A percentile compares a stretch with the other conserved stretches of the same genome.
These are phyloP conservation scores for Apis florea DNA, from an alignment of 1,140 invertebrate species.

Conservation along the genomic window DNA sequence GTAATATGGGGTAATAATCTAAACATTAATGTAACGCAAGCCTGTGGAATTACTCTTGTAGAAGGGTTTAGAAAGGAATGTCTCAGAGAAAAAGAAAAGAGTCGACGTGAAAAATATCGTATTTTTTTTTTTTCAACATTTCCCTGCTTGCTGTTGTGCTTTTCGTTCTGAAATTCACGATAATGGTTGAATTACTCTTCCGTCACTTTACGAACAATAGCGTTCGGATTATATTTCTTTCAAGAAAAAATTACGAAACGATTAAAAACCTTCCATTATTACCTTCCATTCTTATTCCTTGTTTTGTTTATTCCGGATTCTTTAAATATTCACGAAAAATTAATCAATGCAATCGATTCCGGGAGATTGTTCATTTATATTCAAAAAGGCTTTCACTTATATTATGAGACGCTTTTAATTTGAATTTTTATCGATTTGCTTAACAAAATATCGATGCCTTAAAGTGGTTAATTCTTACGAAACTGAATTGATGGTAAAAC, in stretches of 20 bases:
- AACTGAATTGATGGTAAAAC: too few relatives aligned
- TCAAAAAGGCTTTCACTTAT: not conserved
- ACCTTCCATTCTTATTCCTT: too few relatives aligned
- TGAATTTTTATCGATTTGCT: not conserved
- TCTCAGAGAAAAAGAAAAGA: constrained; percentile 9
- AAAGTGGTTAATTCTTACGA: too few relatives aligned
- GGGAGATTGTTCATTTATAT: too few relatives aligned
- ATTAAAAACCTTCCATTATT: too few relatives aligned
- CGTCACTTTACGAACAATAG: too few relatives aligned
- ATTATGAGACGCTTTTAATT: not conserved
- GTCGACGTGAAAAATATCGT: not conserved
- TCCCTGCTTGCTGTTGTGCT: not conserved
- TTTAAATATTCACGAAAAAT: not conserved
- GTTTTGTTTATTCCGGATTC: not conserved
- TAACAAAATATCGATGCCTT: too few relatives aligned
- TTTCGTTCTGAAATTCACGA: constrained; percentile 1
- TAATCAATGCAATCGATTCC: too few relatives aligned
- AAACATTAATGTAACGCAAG: constrained; percentile 35
- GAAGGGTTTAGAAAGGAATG: constrained; percentile 28
- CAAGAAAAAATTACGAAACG: not conserved
- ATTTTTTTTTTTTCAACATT: not conserved
- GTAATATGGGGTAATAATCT: constrained; percentile 12
- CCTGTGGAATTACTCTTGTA: not conserved
- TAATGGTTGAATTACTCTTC: not conserved
- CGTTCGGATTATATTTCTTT: constrained; percentile 3